A percentile compares a stretch with the other conserved stretches of the same genome.
These are phyloP conservation scores for Zhengitettix transpicula DNA, from an alignment of 2,888 invertebrate species.

Conservation along the genomic window DNA sequence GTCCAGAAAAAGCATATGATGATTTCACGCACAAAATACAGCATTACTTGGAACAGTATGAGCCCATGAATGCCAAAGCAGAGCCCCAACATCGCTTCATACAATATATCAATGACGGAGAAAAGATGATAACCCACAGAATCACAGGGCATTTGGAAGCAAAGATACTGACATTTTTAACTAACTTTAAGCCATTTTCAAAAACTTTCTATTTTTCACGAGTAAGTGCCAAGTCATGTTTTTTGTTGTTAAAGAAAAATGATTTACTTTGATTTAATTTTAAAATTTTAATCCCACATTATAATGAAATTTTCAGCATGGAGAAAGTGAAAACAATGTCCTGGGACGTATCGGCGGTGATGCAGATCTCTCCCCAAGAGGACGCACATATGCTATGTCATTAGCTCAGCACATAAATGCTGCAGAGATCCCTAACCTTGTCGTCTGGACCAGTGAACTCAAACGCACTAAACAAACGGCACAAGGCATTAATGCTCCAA, in stretches of 20 bases:
- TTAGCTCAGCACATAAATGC: constrained; percentile 53
- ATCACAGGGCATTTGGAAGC: constrained; percentile 67
- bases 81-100: constrained; percentile 35
- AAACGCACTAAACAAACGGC: constrained; percentile 81
- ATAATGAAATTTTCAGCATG: constrained; percentile 44
- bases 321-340: constrained; percentile 84
- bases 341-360: constrained; percentile 84
- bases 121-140: constrained; percentile 51
- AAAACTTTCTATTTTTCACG: constrained; percentile 80
- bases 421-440: constrained; percentile 48
- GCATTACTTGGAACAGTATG: constrained; percentile 68
- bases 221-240: constrained; percentile 35
- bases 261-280: background rate
- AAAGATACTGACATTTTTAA: constrained; percentile 72
- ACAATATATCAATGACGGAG: constrained; percentile 31
- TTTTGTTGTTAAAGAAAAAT: background rate
- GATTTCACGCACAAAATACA: constrained; percentile 69
- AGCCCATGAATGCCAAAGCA: constrained; percentile 46
- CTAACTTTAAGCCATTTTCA: constrained; percentile 65
- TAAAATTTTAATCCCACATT: background rate
- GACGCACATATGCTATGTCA: constrained; percentile 57
- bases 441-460: constrained; percentile 83
- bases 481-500: constrained; percentile 56
- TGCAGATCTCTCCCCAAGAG: constrained; percentile 66
- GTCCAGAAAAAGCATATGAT: constrained; percentile 55